phyloP scores from a whole-genome alignment of 2,113 vertebrate species.

The Panthera leo region DNA sequence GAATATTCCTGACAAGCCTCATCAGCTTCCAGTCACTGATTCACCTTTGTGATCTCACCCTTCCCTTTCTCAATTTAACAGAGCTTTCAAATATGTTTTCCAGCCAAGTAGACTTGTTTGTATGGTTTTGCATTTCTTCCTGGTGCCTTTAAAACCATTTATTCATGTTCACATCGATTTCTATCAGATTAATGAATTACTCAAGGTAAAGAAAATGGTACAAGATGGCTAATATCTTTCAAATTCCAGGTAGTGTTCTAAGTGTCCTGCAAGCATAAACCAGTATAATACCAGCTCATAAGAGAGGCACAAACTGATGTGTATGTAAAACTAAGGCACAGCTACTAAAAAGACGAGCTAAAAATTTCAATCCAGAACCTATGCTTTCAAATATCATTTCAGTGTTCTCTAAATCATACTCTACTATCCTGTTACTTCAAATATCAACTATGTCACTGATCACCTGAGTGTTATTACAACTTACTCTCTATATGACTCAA shows the following conservation, averaged over 20 bases:
- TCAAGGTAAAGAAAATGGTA: slow-evolving; percentile 30
- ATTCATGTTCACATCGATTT: slow-evolving; percentile 54
- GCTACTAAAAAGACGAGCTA: neutral
- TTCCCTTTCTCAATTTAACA: slow-evolving; percentile 60
- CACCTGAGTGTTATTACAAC: neutral
- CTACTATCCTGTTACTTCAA: neutral
- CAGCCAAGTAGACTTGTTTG: slow-evolving; percentile 59
- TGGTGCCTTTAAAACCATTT: slow-evolving; percentile 38
- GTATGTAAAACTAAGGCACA: neutral
- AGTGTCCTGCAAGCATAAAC: neutral
- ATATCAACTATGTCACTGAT: neutral
- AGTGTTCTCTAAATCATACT: neutral
- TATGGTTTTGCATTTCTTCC: slow-evolving; percentile 64
- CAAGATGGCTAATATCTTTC: neutral
- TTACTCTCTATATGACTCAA: neutral
- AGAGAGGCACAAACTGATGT: neutral
- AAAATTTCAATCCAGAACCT: neutral
- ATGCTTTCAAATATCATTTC: neutral
- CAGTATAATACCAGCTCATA: neutral
- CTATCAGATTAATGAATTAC: neutral
- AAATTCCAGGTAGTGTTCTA: neutral
- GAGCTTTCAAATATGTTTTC: slow-evolving; percentile 60
- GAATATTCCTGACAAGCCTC: slow-evolving; percentile 42
- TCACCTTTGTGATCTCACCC: slow-evolving; percentile 44
- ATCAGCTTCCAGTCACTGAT: slow-evolving; percentile 54